Percentiles rank a stretch among this genome's conserved stretches.
These are phyloP conservation scores for Engystomops pustulosus DNA, from an alignment of 2,113 vertebrate species.

Conservation along the genomic window DNA sequence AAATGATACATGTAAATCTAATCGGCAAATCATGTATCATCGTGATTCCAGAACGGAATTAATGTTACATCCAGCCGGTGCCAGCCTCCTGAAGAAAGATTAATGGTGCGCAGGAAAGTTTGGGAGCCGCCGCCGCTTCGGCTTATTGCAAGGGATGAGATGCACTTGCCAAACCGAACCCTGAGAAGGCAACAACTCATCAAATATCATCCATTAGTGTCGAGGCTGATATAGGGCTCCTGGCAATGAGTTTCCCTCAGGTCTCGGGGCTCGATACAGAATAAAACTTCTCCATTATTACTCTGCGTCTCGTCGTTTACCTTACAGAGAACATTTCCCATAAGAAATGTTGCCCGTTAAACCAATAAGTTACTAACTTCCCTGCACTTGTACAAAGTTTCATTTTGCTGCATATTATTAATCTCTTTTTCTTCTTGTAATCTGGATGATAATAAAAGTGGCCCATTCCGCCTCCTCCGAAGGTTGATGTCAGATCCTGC, in stretches of 20 bases:
- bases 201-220: conserved; percentile 13
- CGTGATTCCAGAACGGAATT: conserved; percentile 16
- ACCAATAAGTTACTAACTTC: not conserved
- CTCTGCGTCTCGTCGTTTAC: not conserved
- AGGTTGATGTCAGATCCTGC: not conserved
- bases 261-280: not conserved
- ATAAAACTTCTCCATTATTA: not conserved
- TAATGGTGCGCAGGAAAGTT: not conserved
- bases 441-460: not conserved
- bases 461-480: not conserved
- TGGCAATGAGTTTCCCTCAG: not conserved
- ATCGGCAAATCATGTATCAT: conserved; percentile 21
- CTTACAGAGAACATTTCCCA: not conserved
- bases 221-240: not conserved
- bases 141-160: not conserved
- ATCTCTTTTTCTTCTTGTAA: not conserved
- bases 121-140: not conserved
- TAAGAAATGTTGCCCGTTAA: too few species aligned
- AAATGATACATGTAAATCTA: conserved; percentile 12
- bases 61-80: not conserved
- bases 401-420: not conserved
- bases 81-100: not conserved
- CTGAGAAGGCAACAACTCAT: not conserved
- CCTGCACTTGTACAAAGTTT: not conserved
- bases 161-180: not conserved